A percentile compares a stretch with the other conserved stretches of the same genome.
Conservation (phyloP, 2,888 invertebrate genomes). For the Eustalomyia histrio region DNA sequence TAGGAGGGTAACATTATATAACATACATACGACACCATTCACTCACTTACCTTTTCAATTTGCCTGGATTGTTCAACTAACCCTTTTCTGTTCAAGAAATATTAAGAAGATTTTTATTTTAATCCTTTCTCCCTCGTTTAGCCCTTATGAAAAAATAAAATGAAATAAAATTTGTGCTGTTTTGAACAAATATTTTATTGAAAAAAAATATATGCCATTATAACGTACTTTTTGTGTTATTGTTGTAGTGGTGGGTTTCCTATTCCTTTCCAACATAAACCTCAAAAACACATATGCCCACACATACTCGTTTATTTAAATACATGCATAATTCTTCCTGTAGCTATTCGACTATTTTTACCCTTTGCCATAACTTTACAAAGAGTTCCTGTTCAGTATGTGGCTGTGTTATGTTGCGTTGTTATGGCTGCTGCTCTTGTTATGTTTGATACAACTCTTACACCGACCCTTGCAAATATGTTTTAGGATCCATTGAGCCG, state of each 20-base stretch:
- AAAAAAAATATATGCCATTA: conserved; percentile 29
- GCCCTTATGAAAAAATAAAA: conserved; percentile 1
- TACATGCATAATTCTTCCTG: conserved; percentile 13
- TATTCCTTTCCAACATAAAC: conserved; percentile 12
- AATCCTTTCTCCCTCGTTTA: background rate
- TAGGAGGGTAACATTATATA: background rate
- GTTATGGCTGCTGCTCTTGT: background rate
- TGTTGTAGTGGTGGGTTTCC: conserved; percentile 18
- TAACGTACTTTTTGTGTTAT: conserved; percentile 30
- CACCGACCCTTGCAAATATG: background rate
- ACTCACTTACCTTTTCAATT: conserved; percentile 16
- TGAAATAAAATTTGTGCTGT: conserved; percentile 49
- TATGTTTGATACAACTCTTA: conserved; percentile 3
- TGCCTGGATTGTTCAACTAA: conserved; percentile 15
- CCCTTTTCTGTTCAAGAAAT: conserved; percentile 7
- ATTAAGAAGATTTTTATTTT: background rate
- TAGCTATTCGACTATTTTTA: background rate
- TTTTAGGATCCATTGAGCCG: conserved; percentile 15
- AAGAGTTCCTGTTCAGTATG: conserved; percentile 33
- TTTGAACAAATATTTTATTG: conserved; percentile 50
- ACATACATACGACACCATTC: conserved; percentile 2
- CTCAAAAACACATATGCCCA: background rate
- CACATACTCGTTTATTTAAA: background rate
- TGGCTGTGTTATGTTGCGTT: background rate
- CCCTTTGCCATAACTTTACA: background rate